These are phyloP conservation scores for Abscondita cerata DNA, from an alignment of 2,888 invertebrate genomes.

Conservation along the genomic window DNA sequence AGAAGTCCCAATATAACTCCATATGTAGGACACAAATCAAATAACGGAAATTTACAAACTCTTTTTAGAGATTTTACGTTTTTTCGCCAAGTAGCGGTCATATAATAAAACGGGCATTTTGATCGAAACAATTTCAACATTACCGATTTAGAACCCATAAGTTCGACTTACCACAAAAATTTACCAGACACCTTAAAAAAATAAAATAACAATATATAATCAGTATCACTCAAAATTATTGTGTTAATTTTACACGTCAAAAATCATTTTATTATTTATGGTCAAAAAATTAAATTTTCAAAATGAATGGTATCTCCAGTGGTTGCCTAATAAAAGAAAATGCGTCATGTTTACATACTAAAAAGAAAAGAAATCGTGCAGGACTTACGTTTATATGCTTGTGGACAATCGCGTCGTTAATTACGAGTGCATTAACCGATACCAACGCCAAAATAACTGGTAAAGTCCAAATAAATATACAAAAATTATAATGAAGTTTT, in stretches of 20 bases:
- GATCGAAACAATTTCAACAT: conserved; percentile 39
- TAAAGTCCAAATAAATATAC: background rate
- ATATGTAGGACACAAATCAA: conserved; percentile 49
- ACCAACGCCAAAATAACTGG: background rate
- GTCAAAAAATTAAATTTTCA: background rate
- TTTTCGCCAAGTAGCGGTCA: conserved; percentile 23
- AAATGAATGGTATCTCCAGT: conserved; percentile 27
- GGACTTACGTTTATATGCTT: background rate
- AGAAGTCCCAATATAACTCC: conserved; percentile 51
- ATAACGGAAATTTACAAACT: conserved; percentile 47
- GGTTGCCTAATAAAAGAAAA: conserved; percentile 47
- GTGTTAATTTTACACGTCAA: conserved; percentile 18
- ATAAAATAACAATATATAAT: conserved; percentile 10
- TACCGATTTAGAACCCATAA: conserved; percentile 51
- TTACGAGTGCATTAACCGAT: background rate
- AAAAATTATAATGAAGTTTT: background rate
- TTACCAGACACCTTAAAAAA: conserved; percentile 15
- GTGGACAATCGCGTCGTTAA: background rate
- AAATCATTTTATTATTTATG: background rate
- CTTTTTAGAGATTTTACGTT: conserved; percentile 43
- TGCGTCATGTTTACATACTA: background rate
- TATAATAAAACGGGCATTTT: conserved; percentile 36
- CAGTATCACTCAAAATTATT: conserved; percentile 10
- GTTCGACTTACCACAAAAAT: conserved; percentile 24
- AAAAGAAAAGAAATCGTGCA: background rate